Conservation (phyloP, 2,113 vertebrate species). For the Semnornis frantzii region DNA sequence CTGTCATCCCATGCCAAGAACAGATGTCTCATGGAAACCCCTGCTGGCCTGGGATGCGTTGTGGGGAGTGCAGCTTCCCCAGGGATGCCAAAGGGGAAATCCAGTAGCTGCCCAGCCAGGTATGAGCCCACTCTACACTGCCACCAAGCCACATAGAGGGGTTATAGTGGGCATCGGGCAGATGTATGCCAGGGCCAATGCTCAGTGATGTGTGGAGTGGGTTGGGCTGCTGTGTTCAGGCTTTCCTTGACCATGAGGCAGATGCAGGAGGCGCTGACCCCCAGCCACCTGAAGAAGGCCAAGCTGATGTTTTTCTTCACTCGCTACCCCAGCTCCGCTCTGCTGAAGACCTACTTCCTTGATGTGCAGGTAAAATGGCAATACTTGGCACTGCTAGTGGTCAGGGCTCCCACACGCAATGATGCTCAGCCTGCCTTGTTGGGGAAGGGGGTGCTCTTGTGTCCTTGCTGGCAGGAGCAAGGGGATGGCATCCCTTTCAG, state of each 20-base stretch:
- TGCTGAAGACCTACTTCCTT: slow-evolving; percentile 91
- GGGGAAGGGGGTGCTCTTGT: background rate
- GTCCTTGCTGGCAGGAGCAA: background rate
- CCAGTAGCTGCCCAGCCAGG: background rate
- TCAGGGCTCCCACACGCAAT: fast-evolving
- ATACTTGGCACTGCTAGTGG: background rate
- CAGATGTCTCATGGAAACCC: background rate
- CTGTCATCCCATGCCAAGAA: background rate
- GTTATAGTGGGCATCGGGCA: fast-evolving
- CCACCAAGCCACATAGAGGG: background rate
- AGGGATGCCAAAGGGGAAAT: background rate
- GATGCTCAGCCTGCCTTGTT: background rate
- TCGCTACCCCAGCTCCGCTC: slow-evolving; percentile 92
- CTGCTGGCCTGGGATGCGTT: background rate
- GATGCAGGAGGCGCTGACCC: slow-evolving; percentile 92
- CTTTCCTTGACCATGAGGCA: slow-evolving; percentile 84
- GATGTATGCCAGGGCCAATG: background rate
- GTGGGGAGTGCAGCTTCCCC: background rate
- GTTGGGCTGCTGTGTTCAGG: fast-evolving
- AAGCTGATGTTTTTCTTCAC: slow-evolving; percentile 99
- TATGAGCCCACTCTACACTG: background rate
- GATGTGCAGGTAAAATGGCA: slow-evolving; percentile 87
- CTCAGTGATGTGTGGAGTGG: fast-evolving
- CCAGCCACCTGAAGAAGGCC: slow-evolving; percentile 94
- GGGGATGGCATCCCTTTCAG: background rate